Conservation (phyloP, 1,140 invertebrate genomes). For the Delia radicum region DNA sequence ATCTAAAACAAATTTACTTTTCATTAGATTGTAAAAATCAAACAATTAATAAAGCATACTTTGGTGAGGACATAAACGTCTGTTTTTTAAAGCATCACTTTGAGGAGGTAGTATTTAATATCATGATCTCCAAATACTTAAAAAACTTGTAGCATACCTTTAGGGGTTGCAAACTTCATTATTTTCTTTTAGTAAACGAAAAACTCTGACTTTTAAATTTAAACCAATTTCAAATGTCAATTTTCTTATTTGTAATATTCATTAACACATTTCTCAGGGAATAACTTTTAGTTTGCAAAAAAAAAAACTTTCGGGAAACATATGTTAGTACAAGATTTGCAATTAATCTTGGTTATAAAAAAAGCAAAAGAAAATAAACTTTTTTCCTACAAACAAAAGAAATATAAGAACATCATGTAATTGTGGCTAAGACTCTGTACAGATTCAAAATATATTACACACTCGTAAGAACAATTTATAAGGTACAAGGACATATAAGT, state of each 20-base stretch:
- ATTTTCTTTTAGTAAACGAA: not conserved
- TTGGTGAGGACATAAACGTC: too few relatives aligned
- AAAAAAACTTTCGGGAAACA: not conserved
- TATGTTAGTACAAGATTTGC: constrained; percentile 13
- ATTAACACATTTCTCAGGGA: not conserved
- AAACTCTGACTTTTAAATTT: too few relatives aligned
- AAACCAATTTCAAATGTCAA: not conserved
- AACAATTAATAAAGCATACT: not conserved
- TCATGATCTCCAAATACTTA: not conserved
- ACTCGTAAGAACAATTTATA: not conserved
- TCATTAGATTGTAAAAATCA: too few relatives aligned
- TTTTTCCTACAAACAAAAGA: not conserved
- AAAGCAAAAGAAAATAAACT: not conserved
- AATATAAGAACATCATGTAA: constrained; percentile 14
- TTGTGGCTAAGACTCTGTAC: not conserved
- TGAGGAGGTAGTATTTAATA: too few relatives aligned
- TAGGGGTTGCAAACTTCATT: not conserved
- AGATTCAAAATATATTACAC: not conserved
- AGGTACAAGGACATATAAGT: not conserved
- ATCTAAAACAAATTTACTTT: too few relatives aligned
- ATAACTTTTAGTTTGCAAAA: not conserved
- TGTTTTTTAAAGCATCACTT: too few relatives aligned
- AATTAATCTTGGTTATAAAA: constrained; percentile 10
- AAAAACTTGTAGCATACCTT: not conserved
- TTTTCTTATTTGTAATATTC: not conserved